These are phyloP conservation scores for Leptonema lineaticorne DNA, from an alignment of 1,140 invertebrate species.

Conservation along the genomic window DNA sequence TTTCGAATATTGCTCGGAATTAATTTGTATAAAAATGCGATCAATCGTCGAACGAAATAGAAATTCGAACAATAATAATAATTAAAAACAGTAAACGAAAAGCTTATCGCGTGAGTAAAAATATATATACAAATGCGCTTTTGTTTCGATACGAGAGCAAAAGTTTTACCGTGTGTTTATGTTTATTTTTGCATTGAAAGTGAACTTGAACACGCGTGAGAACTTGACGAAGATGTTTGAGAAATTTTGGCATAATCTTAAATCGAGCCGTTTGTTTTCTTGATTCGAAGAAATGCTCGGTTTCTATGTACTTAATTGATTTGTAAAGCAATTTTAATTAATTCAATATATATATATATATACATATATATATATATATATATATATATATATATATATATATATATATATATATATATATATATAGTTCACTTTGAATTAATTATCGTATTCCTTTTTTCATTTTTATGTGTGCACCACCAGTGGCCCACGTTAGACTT, in stretches of 20 bases:
- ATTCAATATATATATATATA: background rate
- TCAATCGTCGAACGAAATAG: too few relatives aligned
- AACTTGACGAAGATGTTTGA: background rate
- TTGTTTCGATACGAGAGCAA: constrained; percentile 12
- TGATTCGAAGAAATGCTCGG: too few relatives aligned
- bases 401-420: background rate
- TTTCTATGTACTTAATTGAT: too few relatives aligned
- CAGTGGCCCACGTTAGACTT: too few relatives aligned
- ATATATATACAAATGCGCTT: constrained; percentile 12
- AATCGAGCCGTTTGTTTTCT: too few relatives aligned
- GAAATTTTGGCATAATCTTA: too few relatives aligned
- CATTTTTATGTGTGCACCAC: too few relatives aligned
- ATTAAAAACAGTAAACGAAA: background rate
- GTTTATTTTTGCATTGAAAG: background rate
- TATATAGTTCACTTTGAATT: background rate
- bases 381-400: background rate
- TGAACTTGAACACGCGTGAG: background rate
- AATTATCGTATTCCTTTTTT: background rate
- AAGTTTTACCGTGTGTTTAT: background rate
- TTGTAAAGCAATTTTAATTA: too few relatives aligned
- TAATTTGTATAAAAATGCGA: constrained; percentile 24
- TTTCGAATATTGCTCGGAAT: constrained; percentile 22
- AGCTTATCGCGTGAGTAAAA: background rate
- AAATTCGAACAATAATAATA: too few relatives aligned
- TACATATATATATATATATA: background rate